phyloP scores from a whole-genome alignment of 2,888 invertebrate species.

The Dicyrtomina minuta region DNA sequence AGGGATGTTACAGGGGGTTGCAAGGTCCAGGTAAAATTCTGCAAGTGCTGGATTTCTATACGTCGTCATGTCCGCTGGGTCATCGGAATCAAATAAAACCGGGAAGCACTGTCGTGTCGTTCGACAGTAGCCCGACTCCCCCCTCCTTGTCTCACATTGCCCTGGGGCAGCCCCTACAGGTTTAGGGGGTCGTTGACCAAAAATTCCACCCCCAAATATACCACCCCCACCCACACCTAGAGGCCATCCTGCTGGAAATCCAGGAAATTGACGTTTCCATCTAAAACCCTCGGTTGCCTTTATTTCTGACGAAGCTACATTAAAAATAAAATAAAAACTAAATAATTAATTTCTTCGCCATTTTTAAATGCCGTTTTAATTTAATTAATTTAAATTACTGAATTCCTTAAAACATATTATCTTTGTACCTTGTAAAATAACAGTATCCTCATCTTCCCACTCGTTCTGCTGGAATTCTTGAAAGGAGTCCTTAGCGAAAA shows the following conservation, averaged over 20 bases:
- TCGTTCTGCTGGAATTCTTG: too few relatives aligned
- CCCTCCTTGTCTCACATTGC: slow-evolving; percentile 7
- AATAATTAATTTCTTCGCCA: too few relatives aligned
- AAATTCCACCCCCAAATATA: slow-evolving; percentile 1
- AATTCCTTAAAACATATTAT: background rate
- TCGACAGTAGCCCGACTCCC: slow-evolving; percentile 9
- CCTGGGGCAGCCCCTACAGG: background rate
- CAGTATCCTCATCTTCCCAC: slow-evolving; percentile 29
- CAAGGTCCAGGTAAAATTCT: slow-evolving; percentile 5
- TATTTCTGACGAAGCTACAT: slow-evolving; percentile 4
- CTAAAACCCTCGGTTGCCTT: background rate
- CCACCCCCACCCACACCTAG: background rate
- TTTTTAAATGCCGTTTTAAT: too few relatives aligned
- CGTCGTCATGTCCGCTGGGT: background rate
- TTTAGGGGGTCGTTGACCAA: slow-evolving; percentile 3
- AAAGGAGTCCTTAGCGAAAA: too few relatives aligned
- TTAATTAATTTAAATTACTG: too few relatives aligned
- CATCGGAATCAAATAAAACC: background rate
- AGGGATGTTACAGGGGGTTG: background rate
- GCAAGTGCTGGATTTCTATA: slow-evolving; percentile 3
- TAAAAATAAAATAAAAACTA: background rate
- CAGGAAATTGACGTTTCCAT: slow-evolving; percentile 24
- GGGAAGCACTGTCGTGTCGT: slow-evolving; percentile 14
- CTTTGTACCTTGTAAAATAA: slow-evolving; percentile 22
- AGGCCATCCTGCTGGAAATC: slow-evolving; percentile 19